A percentile compares a stretch with the other conserved stretches of the same genome.
Evolutionary conservation across 1,140 invertebrate genomes (phyloP).

Genomic region (Asobara japonica): DNA sequence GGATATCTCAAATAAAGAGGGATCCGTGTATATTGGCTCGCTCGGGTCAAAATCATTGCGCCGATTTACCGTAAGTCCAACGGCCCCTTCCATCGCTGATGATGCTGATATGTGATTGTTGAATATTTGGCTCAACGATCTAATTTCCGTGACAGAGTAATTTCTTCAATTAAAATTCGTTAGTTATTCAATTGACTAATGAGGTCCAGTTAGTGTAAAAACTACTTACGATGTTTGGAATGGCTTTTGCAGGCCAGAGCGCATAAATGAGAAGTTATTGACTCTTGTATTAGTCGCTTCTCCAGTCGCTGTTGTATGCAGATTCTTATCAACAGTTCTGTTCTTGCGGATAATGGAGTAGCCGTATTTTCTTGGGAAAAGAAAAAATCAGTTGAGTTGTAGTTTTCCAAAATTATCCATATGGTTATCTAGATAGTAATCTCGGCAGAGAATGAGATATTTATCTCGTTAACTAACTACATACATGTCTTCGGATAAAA

Average conservation of each 20-base stretch:
- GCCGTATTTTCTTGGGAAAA: conserved; percentile 56
- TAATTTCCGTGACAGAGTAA: conserved; percentile 34
- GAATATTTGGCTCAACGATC: conserved; percentile 56
- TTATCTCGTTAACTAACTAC: no score
- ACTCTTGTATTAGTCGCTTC: conserved; percentile 52
- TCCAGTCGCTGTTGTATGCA: conserved; percentile 42
- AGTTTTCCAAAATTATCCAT: no score
- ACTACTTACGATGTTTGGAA: conserved; percentile 54
- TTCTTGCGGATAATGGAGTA: conserved; percentile 60
- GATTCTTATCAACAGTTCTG: conserved; percentile 51
- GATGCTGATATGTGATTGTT: conserved; percentile 47
- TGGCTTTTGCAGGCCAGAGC: conserved; percentile 57
- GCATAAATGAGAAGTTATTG: conserved; percentile 61
- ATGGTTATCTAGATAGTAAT: no score
- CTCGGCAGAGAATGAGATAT: no score
- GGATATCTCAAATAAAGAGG: conserved; percentile 84
- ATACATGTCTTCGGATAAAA: no score
- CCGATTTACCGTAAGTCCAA: conserved; percentile 51
- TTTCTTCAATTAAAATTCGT: background rate
- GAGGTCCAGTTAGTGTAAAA: background rate
- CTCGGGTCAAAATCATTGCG: conserved; percentile 76
- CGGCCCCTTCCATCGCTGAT: conserved; percentile 54
- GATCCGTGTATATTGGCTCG: conserved; percentile 93
- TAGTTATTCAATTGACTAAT: background rate
- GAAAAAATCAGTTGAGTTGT: background rate